Conservation (phyloP, 1,140 invertebrate genomes). For the Drosophila oshimai region DNA sequence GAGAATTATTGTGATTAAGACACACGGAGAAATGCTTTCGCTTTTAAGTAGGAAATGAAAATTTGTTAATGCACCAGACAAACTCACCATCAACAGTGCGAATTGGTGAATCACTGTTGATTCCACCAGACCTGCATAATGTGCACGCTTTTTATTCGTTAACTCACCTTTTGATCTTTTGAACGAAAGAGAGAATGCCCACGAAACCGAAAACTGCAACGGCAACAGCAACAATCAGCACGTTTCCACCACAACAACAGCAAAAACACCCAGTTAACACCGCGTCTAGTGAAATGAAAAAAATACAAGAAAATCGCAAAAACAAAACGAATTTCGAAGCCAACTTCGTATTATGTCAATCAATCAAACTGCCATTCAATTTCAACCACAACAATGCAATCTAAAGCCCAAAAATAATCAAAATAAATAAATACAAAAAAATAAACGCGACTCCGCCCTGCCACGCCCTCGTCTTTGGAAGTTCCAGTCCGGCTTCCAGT, state of each 20-base stretch:
- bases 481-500: constrained; percentile 13
- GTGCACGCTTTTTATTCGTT: constrained; percentile 17
- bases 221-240: constrained; percentile 40
- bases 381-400: constrained; percentile 48
- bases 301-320: constrained; percentile 15
- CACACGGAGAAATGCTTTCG: constrained; percentile 26
- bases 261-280: constrained; percentile 25
- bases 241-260: constrained; percentile 28
- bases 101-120: constrained; percentile 14
- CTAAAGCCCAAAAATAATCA: constrained; percentile 18
- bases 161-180: constrained; percentile 29
- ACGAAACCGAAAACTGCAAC: constrained; percentile 6
- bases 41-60: constrained; percentile 55
- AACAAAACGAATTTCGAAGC: constrained; percentile 9
- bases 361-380: constrained; percentile 66
- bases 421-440: constrained; percentile 10
- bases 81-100: constrained; percentile 1
- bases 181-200: constrained; percentile 10
- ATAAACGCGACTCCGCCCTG: constrained; percentile 49
- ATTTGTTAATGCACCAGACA: constrained; percentile 34
- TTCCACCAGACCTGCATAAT: constrained; percentile 1
- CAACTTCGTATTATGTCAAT: constrained; percentile 76
- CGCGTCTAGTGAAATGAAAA: constrained; percentile 20
- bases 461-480: not conserved
- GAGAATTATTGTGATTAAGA: constrained; percentile 12